A percentile compares a stretch with the other conserved stretches of the same genome.
Evolutionary conservation across 1,140 invertebrate genomes (phyloP).

Genomic region (Marisa cornuarietis): DNA sequence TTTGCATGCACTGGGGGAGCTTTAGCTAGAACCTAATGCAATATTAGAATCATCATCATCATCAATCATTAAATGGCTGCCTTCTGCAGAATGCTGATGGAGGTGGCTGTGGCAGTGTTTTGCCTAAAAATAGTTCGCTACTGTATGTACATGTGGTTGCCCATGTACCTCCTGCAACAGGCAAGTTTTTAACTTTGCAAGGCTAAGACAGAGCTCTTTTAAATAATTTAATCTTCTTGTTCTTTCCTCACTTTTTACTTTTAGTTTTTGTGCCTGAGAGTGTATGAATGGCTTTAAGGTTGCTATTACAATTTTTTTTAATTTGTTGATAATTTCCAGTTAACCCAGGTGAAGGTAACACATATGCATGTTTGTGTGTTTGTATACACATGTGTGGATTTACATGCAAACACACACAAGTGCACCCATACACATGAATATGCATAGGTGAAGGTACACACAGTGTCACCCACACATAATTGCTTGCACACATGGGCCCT

Average conservation of each 20-base stretch:
- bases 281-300: neutral
- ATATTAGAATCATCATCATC: too few relatives aligned
- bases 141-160: slow-evolving; percentile 71
- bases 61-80: slow-evolving; percentile 15
- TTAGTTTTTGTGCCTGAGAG: neutral
- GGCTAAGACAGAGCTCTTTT: neutral
- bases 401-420: too few relatives aligned
- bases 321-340: too few relatives aligned
- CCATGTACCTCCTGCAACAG: slow-evolving; percentile 68
- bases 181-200: slow-evolving; percentile 35
- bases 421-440: too few relatives aligned
- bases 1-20: neutral
- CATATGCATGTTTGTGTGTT: too few relatives aligned
- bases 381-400: too few relatives aligned
- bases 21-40: too few relatives aligned
- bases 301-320: too few relatives aligned
- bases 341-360: too few relatives aligned
- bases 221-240: neutral
- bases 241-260: neutral
- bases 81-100: slow-evolving; percentile 63
- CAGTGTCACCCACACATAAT: too few relatives aligned
- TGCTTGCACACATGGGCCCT: too few relatives aligned
- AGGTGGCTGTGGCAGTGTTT: slow-evolving; percentile 68
- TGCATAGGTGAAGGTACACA: too few relatives aligned
- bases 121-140: slow-evolving; percentile 71